These are phyloP conservation scores for Triplophysa bombifrons DNA, from an alignment of 2,797 vertebrate species.

Conservation along the genomic window DNA sequence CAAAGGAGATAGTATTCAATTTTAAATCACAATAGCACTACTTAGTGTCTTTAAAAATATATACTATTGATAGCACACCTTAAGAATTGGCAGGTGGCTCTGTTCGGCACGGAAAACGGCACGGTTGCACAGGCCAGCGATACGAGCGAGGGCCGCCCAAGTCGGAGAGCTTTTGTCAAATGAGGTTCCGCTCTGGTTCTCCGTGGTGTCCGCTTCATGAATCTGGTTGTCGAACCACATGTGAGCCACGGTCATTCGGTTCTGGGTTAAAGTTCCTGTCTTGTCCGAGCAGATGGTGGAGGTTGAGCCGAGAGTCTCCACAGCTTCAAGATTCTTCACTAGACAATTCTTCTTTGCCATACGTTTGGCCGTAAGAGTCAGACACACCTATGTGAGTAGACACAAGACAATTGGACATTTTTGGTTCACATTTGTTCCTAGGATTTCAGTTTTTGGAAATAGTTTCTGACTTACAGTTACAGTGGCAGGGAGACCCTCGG, in stretches of 20 bases:
- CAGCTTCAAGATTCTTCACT: constrained; percentile 95
- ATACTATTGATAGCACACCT: constrained; percentile 71
- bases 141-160: constrained; percentile 84
- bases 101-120: constrained; percentile 95
- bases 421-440: no score
- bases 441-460: not conserved
- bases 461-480: constrained; percentile 85
- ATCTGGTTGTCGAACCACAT: constrained; percentile 97
- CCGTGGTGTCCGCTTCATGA: constrained; percentile 90
- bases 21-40: not conserved
- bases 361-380: constrained; percentile 95
- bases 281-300: constrained; percentile 93
- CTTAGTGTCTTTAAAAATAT: not conserved
- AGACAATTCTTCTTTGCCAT: constrained; percentile 98
- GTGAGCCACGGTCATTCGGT: constrained; percentile 93
- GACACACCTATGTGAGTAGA: constrained; percentile 80
- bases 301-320: constrained; percentile 93
- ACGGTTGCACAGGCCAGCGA: constrained; percentile 93
- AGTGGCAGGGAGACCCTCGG: constrained; percentile 92
- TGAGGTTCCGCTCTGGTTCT: constrained; percentile 89
- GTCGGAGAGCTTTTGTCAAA: constrained; percentile 91
- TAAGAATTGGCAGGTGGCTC: constrained; percentile 88
- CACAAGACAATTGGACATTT: not conserved
- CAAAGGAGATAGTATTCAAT: constrained; percentile 10
- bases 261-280: constrained; percentile 90